A percentile compares a stretch with the other conserved stretches of the same genome.
Evolutionary conservation across 2,797 vertebrate species (phyloP).

Genomic region (Crossoptilon crossoptilon): DNA sequence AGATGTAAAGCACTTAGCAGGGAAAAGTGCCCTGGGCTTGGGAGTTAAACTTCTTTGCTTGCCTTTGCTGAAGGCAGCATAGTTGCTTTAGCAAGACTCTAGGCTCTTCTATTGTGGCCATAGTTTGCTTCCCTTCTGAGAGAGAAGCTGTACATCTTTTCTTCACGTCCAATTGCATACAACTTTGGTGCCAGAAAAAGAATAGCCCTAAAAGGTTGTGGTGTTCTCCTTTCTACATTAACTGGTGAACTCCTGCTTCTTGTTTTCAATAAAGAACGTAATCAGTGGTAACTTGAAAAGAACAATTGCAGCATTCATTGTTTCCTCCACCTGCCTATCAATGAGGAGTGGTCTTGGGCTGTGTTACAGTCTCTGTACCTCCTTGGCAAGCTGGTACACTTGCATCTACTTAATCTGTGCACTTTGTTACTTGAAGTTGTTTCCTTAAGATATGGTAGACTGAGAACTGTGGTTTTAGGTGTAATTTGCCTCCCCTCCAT

Average conservation of each 20-base stretch:
- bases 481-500: background rate
- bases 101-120: background rate
- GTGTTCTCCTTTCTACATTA: background rate
- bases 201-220: background rate
- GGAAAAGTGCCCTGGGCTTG: background rate
- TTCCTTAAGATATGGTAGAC: background rate
- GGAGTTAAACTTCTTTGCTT: background rate
- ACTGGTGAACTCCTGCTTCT: background rate
- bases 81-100: background rate
- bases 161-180: background rate
- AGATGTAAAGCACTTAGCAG: background rate
- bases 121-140: background rate
- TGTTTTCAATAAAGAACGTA: background rate
- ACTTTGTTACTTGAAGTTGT: background rate
- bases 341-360: background rate
- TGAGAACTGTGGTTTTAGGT: background rate
- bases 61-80: background rate
- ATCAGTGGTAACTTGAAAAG: background rate
- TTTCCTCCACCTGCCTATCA: background rate
- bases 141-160: background rate
- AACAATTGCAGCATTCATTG: background rate
- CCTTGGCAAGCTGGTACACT: background rate
- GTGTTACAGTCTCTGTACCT: background rate
- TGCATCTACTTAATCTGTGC: background rate
- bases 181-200: background rate